A percentile compares a stretch with the other conserved stretches of the same genome.
phyloP scores from a whole-genome alignment of 2,113 vertebrate species.

The Colius striatus region DNA sequence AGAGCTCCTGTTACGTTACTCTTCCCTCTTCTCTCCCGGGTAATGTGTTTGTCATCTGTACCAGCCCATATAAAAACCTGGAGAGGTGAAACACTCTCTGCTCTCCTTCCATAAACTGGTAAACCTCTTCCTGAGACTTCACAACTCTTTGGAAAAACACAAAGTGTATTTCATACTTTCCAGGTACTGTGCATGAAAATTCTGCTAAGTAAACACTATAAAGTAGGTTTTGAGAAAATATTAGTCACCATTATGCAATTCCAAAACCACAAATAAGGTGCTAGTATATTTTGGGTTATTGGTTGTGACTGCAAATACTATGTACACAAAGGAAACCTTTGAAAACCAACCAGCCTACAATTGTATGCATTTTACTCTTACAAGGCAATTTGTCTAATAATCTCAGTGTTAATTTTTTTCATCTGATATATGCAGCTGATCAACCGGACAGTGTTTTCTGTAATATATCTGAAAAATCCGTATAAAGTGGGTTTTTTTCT shows the following conservation, averaged over 20 bases:
- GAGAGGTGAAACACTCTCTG: constrained; percentile 13
- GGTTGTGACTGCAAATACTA: constrained; percentile 56
- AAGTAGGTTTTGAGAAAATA: constrained; percentile 63
- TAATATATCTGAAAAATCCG: background rate
- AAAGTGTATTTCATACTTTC: constrained; percentile 63
- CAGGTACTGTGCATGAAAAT: constrained; percentile 58
- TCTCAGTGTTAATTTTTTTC: constrained; percentile 46
- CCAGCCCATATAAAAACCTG: background rate
- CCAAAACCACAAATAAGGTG: constrained; percentile 60
- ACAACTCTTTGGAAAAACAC: constrained; percentile 36
- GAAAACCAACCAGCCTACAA: constrained; percentile 45
- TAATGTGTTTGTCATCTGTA: background rate
- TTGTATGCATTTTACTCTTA: constrained; percentile 24
- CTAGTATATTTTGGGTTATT: constrained; percentile 64
- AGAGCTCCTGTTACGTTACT: background rate
- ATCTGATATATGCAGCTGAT: background rate
- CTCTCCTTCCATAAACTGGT: constrained; percentile 21
- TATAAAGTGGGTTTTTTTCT: background rate
- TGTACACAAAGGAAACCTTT: constrained; percentile 63
- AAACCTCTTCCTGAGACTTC: constrained; percentile 39
- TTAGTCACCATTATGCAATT: constrained; percentile 59
- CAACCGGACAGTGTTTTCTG: background rate
- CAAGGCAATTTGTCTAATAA: constrained; percentile 54
- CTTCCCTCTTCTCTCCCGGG: background rate
- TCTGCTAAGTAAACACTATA: constrained; percentile 61